Base-by-base conservation (phyloP, 2,888 invertebrate genomes). In the Synanthedon tipuliformis region DNA sequence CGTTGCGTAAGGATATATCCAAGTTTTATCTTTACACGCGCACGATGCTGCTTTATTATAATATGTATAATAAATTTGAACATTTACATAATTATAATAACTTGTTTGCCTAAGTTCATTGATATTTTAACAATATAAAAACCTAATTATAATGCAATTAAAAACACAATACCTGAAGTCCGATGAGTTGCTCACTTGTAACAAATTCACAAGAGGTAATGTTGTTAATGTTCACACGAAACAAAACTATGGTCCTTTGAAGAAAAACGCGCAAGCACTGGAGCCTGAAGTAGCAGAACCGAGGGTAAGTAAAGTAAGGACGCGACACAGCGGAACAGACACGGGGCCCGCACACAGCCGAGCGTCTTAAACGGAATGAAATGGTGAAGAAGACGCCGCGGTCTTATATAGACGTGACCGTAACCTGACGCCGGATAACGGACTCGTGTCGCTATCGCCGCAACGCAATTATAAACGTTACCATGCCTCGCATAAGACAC, bases 361-460 rank as follows among this genome's bases (percentile, higher is more conserved):
- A 71, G 72, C 81, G 84, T 77, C 81, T 79, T 75, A 81, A 82
- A 84, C 87, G 78, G 80, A 87, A 87, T 87, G 87, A 87, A 87
- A 87, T 85, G 77, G 78, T 86, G 76, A 84, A 84, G 86, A 86
- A 84, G 85, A 82, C 79, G 81, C 81, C 78, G 67, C 82, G 78
- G 81, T 78, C 87, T 87, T 87, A 78, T 87, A 87, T 87, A 87
- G 87, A 87, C 87, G 78, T 80, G 76, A 79, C 78, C 81, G 83
- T 85, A 87, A 87, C 87, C 86, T 87, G 87, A 84, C 87, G 84
- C 83, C 81, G 83, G 78, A 87, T 87, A 87, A 87, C 87, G 87
- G 87, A 70, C 78, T 79, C 72, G 69, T 63, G 65, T 68, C 68
- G 69, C 66, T 73, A 62, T 64, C 58, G 52, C 59, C 62, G 69